Evolutionary conservation across 2,888 invertebrate species (phyloP).

Genomic region (Caenorhabditis doughertyi): DNA sequence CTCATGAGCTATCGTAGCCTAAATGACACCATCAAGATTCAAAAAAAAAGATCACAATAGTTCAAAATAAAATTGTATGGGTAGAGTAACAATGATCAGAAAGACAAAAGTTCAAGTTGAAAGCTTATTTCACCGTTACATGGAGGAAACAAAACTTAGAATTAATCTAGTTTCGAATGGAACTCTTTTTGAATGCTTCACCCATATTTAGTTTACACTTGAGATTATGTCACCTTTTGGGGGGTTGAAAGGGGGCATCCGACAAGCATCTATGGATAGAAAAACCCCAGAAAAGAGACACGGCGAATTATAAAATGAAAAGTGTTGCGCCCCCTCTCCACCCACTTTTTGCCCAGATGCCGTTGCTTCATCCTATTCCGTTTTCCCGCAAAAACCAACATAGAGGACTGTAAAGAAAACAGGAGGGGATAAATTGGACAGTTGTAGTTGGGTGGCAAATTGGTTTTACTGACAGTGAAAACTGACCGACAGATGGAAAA

Average conservation of each 20-base stretch:
- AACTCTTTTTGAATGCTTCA: neutral
- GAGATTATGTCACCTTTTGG: constrained; percentile 42
- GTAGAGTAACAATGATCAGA: too few relatives aligned
- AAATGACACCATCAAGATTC: too few relatives aligned
- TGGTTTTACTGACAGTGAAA: constrained; percentile 35
- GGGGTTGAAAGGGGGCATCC: constrained; percentile 6
- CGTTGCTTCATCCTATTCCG: constrained; percentile 19
- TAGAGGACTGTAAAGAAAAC: constrained; percentile 6
- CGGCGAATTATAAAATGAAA: constrained; percentile 24
- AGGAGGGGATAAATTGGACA: constrained; percentile 26
- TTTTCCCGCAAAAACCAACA: constrained; percentile 45
- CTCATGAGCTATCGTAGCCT: too few relatives aligned
- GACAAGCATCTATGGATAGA: constrained; percentile 28
- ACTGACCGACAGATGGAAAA: constrained; percentile 32
- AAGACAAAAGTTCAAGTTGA: constrained; percentile 4
- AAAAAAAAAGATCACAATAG: too few relatives aligned
- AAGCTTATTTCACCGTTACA: neutral
- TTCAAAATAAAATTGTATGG: too few relatives aligned
- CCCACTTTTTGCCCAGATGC: neutral
- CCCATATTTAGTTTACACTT: constrained; percentile 29
- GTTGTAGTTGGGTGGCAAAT: constrained; percentile 44
- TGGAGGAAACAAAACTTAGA: neutral
- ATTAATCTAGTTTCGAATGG: neutral
- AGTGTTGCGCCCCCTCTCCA: constrained; percentile 19
- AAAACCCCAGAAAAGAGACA: constrained; percentile 33